Evolutionary conservation across 2,888 invertebrate species (phyloP).

Genomic region (Linnaemya tessellans): DNA sequence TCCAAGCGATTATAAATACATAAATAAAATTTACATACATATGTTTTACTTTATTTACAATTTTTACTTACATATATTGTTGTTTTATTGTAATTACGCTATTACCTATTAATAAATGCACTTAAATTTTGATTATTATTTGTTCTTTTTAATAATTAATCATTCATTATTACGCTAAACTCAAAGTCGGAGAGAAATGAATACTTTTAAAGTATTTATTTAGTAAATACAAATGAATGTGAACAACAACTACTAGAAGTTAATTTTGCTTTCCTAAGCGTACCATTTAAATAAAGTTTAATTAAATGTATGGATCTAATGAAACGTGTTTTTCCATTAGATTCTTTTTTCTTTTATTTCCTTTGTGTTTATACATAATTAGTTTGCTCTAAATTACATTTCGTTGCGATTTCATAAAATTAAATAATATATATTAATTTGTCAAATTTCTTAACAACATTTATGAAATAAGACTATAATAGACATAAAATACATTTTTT

Average conservation of each 20-base stretch:
- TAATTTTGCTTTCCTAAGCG: background rate
- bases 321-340: slow-evolving; percentile 18
- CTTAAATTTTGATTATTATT: background rate
- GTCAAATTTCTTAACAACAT: no score
- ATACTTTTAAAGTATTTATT: background rate
- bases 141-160: slow-evolving; percentile 20
- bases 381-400: no score
- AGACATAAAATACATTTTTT: no score
- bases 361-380: no score
- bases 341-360: background rate
- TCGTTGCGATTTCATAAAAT: no score
- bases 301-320: slow-evolving; percentile 5
- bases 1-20: background rate
- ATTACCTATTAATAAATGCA: background rate
- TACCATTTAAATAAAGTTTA: background rate
- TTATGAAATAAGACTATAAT: no score
- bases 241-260: background rate
- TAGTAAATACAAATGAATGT: slow-evolving; percentile 3
- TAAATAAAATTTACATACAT: no score
- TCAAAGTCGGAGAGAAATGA: background rate
- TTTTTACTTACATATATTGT: background rate
- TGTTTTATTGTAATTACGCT: background rate
- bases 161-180: background rate
- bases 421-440: no score
- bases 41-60: background rate